Evolutionary conservation across 2,888 invertebrate species (phyloP), one percentile per base, ranked within the genome.

Genomic region (Ophraella communa): DNA sequence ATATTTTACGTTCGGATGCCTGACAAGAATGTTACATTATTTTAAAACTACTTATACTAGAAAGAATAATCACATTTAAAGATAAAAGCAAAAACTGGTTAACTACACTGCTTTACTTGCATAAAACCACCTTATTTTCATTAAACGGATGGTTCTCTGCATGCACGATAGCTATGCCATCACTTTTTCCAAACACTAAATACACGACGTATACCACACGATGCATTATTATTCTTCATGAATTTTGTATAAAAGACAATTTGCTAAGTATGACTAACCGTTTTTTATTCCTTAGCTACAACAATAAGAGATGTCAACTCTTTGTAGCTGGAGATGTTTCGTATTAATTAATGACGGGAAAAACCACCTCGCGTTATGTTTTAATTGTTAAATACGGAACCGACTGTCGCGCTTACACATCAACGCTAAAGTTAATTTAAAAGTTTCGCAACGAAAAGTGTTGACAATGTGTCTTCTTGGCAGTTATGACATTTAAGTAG

Each of bases 351-450:
- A 65, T 62, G 61, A 47, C 55, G 58, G 30, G 65, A 17, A 57
- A n/a, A 65, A 66, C 58, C 69, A 63, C 66, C 63, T 64, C 51
- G 53, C 63, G 21, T 33, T 59, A 49, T 59, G 71, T 71, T 73
- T 65, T 77, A 77, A 76, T 77, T 76, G 76, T 76, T 76, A 74
- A 74, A 75, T 74, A 76, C 74, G 74, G 74, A 71, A 71, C 69
- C 68, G 70, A 55, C 71, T 70, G 77, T 76, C 77, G 75, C 77
- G 75, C 70, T 77, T 54, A 58, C 52, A 59, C 57, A 64, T 66
- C 74, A 71, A 65, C 69, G 69, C n/a, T 70, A 73, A 76, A 77
- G 74, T 72, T 73, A 73, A 74, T 77, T 76, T 74, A 70, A 71
- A 76, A 77, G 69, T 75, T 76, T 73, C 47, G 62, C 67, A 53